These are phyloP conservation scores for Trypoxylus dichotomus DNA, from an alignment of 1,140 invertebrate species.

Conservation along the genomic window DNA sequence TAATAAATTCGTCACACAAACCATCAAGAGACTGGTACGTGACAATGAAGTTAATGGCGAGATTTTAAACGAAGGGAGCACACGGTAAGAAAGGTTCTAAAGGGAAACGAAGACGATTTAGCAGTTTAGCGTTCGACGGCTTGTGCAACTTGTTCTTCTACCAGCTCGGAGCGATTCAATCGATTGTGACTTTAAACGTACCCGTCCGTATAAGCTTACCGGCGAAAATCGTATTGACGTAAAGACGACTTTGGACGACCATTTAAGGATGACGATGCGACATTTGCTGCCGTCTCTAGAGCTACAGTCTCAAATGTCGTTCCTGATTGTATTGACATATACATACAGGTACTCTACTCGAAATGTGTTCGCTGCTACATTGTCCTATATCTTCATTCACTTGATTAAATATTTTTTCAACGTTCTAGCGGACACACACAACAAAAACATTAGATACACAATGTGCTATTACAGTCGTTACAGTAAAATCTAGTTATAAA, in stretches of 20 bases:
- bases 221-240: background rate
- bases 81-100: background rate
- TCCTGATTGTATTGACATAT: background rate
- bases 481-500: no score
- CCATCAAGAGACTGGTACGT: constrained; percentile 20
- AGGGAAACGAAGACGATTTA: background rate
- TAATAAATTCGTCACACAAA: constrained; percentile 25
- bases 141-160: constrained; percentile 4
- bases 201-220: background rate
- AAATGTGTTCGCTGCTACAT: no score
- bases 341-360: no score
- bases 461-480: no score
- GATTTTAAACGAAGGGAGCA: constrained; percentile 12
- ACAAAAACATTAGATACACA: no score
- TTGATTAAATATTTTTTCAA: no score
- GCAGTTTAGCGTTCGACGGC: constrained; percentile 17
- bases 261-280: background rate
- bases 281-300: background rate
- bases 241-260: background rate
- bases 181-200: background rate
- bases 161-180: background rate
- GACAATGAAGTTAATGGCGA: constrained; percentile 23
- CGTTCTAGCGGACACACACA: no score
- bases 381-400: no score
- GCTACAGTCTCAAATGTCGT: background rate